These are phyloP conservation scores for Crotalus viridis DNA, from an alignment of 2,113 vertebrate genomes.

Conservation along the genomic window DNA sequence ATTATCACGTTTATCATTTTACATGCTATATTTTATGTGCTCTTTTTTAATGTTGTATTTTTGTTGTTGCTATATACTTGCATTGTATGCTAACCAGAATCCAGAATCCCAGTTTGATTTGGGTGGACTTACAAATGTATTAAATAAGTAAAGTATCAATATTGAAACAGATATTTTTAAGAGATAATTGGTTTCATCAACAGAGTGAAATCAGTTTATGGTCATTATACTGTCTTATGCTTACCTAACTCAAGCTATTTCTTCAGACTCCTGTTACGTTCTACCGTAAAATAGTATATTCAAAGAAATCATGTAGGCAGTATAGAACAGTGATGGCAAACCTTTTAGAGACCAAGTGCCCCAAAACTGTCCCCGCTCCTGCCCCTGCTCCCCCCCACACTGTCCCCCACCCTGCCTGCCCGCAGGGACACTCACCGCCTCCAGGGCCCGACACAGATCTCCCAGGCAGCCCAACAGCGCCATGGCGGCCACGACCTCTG, in stretches of 20 bases:
- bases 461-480: too few relatives aligned
- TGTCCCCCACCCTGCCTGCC: too few relatives aligned
- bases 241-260: background rate
- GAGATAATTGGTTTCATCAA: background rate
- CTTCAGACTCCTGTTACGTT: background rate
- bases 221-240: background rate
- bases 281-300: background rate
- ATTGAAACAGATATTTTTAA: background rate
- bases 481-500: too few relatives aligned
- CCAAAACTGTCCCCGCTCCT: too few relatives aligned
- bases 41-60: background rate
- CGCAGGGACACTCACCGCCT: too few relatives aligned
- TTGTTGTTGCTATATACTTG: background rate
- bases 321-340: background rate
- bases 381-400: too few relatives aligned
- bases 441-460: too few relatives aligned
- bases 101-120: background rate
- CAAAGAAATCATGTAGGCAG: background rate
- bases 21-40: background rate
- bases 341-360: too few relatives aligned
- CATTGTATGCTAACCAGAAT: background rate
- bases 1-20: background rate
- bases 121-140: background rate
- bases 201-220: background rate
- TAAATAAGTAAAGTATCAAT: background rate